These are phyloP conservation scores for Phoxinus dragarum DNA, from an alignment of 2,797 vertebrate genomes.

Conservation along the genomic window DNA sequence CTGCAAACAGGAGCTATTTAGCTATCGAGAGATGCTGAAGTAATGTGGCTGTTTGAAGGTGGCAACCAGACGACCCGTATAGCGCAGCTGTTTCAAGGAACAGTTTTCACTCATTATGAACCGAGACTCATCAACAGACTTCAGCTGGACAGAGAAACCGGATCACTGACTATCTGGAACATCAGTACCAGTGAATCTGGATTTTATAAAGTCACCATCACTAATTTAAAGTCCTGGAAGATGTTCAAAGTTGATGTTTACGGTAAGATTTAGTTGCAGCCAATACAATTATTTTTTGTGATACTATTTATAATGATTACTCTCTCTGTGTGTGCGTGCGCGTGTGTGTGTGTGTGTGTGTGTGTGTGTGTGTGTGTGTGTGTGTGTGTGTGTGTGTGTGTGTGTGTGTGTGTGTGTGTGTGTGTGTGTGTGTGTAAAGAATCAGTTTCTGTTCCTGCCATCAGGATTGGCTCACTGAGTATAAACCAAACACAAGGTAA, in stretches of 20 bases:
- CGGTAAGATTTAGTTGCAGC: not conserved
- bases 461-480: not conserved
- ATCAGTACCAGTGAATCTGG: not conserved
- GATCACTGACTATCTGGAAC: constrained; percentile 13
- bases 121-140: not conserved
- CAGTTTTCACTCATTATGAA: not conserved
- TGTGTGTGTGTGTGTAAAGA: not conserved
- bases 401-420: not conserved
- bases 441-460: not conserved
- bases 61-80: not conserved
- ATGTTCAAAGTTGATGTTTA: not conserved
- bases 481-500: not conserved
- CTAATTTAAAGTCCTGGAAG: not conserved
- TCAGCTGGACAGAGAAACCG: not conserved
- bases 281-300: not conserved
- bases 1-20: not conserved
- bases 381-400: too few relatives aligned
- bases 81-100: not conserved
- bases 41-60: not conserved
- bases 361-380: too few relatives aligned
- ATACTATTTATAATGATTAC: not conserved
- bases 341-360: too few relatives aligned
- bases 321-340: too few relatives aligned
- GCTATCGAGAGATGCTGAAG: not conserved
- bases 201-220: not conserved